These are phyloP conservation scores for Oryzias woworae DNA, from an alignment of 2,113 vertebrate species.

Conservation along the genomic window DNA sequence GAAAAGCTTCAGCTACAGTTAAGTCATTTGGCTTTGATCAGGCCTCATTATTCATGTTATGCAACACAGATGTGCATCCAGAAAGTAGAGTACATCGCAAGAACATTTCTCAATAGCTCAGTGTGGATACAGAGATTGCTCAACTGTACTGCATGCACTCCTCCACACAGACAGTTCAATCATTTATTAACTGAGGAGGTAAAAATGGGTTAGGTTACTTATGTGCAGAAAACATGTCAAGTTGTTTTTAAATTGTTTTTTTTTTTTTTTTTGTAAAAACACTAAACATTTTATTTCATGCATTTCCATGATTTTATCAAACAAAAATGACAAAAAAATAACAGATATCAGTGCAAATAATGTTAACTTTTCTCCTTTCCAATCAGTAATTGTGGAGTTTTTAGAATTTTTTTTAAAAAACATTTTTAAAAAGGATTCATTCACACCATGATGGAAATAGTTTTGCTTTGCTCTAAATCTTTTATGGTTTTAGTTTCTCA, in stretches of 20 bases:
- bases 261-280: not conserved
- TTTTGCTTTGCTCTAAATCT: too few relatives aligned
- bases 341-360: too few relatives aligned
- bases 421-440: too few relatives aligned
- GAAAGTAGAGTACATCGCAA: not conserved
- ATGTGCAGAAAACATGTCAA: not conserved
- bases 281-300: too few relatives aligned
- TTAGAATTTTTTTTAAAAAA: too few relatives aligned
- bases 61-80: constrained; percentile 4
- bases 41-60: not conserved
- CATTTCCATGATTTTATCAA: too few relatives aligned
- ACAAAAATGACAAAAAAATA: too few relatives aligned
- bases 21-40: not conserved
- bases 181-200: constrained; percentile 5
- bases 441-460: too few relatives aligned
- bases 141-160: not conserved
- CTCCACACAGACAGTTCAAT: not conserved
- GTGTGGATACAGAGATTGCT: not conserved
- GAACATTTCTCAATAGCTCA: not conserved
- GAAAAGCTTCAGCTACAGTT: not conserved
- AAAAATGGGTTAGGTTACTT: not conserved
- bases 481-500: too few relatives aligned
- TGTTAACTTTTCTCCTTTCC: too few relatives aligned
- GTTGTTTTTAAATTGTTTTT: not conserved
- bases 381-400: too few relatives aligned